Evolutionary conservation across 2,888 invertebrate species (phyloP), one percentile per base, ranked within the genome.

Genomic region (Phytoseiulus persimilis): DNA sequence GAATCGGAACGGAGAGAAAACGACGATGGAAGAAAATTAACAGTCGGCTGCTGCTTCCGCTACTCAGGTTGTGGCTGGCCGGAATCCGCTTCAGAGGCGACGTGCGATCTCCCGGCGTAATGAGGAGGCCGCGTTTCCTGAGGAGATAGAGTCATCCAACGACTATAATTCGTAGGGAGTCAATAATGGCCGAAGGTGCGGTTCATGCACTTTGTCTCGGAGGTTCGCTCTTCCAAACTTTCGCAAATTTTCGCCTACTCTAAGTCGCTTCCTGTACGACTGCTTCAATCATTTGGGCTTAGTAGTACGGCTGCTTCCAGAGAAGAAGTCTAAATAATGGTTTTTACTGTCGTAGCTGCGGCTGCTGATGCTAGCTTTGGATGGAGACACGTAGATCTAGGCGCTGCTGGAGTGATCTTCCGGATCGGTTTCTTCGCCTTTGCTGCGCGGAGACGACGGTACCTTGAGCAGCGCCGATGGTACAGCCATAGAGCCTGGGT

Each of bases 401-500:
- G 87, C 87, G 87, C 87, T 87, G 45, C 45, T 87, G 87, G 87
- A 32, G 23, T 87, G 87, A 32, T 87, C 87, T 33, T 87, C 87
- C 32, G 87, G 32, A 45, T 87, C 87, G 28, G 87, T 87, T 45
- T 87, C 87, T 39, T 87, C 45, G 87, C 45, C 87, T 45, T 87
- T 87, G 45, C 87, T 87, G 31, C 87, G 39, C 39, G 87, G 45
- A 28, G 39, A 45, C 87, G 87, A 87, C 39, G 87, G 87, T n/a
- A 87, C 87, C 32, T 33, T 45, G 45, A 87, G 87, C 31, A 87
- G 32, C 32, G 87, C 87, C 87, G 87, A 87, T 87, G 87, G 87
- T n/a, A 87, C 45, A 31, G 87, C 87, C 87, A 87, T 87, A 87
- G 87, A 87, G 87, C 87, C 87, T 33, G 87, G 87, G 87, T 87